Base-by-base conservation (phyloP, 2,113 vertebrate genomes). In the Myotis yumanensis region DNA sequence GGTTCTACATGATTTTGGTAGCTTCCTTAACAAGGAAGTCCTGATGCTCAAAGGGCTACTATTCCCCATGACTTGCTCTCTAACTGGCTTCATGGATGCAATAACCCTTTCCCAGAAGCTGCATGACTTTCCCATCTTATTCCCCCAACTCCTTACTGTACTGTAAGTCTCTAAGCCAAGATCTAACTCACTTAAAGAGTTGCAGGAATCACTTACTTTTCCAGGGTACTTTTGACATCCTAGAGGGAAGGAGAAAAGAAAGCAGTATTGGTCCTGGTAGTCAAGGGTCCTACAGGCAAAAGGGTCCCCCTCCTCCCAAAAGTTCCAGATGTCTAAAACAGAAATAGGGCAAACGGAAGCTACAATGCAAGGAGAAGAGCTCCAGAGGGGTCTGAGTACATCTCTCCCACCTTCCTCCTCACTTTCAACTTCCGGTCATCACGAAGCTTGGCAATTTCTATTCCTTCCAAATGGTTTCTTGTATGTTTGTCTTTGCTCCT, bases 211-310 rank as follows among this genome's bases (percentile, higher is more conserved):
- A 96, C 98, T 98, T 97, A 98, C 98, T 98, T 98, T 98, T 98
- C 97, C 96, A 98, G 96, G 62, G 97, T 98, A 96, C 93, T 98
- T 97, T 97, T 98, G 94, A 98, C 97, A 92, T 98, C 97, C 98
- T 98, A 95, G 85, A 96, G 81, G 86, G 90, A 94, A 93, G 69
- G 91, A 97, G 96, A 97, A 95, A 96, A 97, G 86, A 93, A 95
- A 95, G 88, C 86, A 96, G 92, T 84, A 97, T 97, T 97, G 95
- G 95, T 95, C 83, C 96, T 95, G 64, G 93, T 83, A 82, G 75
- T 97, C 69, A 94, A 71, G 37, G 76, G 68, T 93, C 76, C 83
- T 69, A 57, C 64, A 88, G 93, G 85, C 76, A 90, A 90, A 96
- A 95, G 79, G 88, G 35, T 79, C 57, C 82, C 86, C 51, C 71